Base-by-base conservation (phyloP, 2,797 vertebrate species). In the Scarus forsteni region DNA sequence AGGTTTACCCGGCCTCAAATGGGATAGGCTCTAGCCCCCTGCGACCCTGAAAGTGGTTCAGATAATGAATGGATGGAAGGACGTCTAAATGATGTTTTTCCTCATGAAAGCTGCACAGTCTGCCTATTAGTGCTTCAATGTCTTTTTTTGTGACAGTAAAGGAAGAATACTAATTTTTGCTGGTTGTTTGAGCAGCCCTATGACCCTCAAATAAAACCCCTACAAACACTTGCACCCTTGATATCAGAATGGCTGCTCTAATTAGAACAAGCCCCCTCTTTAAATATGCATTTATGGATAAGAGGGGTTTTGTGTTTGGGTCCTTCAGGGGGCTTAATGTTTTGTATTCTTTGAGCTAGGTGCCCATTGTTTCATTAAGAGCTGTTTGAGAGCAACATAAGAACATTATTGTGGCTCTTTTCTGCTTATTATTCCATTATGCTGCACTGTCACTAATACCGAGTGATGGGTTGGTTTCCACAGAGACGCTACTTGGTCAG, bases 381-480 rank as follows among this genome's bases (percentile, higher is more conserved):
- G 58, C 51, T 15, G 13, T 70, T 72, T 60, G 70, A 83, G 78
- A 69, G 76, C 70, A 18, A 57, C 72, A 77, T 58, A 51, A 85
- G 70, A 73, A 69, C 56, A 19, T 74, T 42, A 52, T 62, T 77
- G 68, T 79, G 64, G 60, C 14, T 74, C 59, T 57, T 57, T 58
- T 55, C 48, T 60, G 52, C 54, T 64, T 43, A 77, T 78, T 83
- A 63, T 68, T 70, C 73, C 50, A 60, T 85, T 84, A 79, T 38
- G 59, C 60, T 35, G 35, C 1, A 8, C 19, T 63, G 66, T 78
- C 74, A 76, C 66, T 68, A 73, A 72, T 63, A 49, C 71, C 58
- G 59, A 54, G 36, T 50, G 77, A 82, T 57, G 64, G 57, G 54
- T 68, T 79, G 4, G 78, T 88, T 88, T 86, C 89, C 86, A 90